phyloP scores from a whole-genome alignment of 2,113 vertebrate species.

The Fulica atra region DNA sequence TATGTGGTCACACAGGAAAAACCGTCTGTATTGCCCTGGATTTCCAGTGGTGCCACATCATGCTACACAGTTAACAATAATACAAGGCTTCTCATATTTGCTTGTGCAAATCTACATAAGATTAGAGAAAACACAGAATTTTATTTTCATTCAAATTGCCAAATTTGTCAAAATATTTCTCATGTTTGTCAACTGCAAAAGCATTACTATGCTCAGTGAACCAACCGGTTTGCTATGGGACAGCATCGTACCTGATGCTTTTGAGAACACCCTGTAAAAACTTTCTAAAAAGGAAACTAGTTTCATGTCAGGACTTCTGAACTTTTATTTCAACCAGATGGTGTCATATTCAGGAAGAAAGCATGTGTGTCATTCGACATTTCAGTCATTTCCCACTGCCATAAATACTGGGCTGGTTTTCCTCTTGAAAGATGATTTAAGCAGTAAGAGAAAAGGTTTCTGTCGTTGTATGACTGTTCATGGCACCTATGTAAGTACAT shows the following conservation, averaged over 20 bases:
- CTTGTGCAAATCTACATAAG: neutral
- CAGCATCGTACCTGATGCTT: neutral
- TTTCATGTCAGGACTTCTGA: neutral
- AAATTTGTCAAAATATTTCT: neutral
- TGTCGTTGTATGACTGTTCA: neutral
- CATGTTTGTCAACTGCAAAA: neutral
- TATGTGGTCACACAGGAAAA: neutral
- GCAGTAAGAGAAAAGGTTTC: neutral
- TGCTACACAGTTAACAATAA: neutral
- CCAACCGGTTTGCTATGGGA: neutral
- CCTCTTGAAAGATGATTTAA: neutral
- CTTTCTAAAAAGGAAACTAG: neutral
- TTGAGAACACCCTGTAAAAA: neutral
- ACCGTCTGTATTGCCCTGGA: neutral
- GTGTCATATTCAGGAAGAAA: neutral
- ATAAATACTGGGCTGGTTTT: neutral
- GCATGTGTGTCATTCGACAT: fast-evolving
- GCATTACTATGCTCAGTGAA: neutral
- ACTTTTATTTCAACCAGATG: neutral
- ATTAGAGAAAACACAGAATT: neutral
- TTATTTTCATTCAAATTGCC: neutral
- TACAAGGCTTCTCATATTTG: neutral
- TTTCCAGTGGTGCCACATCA: neutral
- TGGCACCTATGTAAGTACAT: neutral
- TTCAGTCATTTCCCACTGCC: neutral